Evolutionary conservation across 2,113 vertebrate species (phyloP).

Genomic region (Chrysochloris asiatica): DNA sequence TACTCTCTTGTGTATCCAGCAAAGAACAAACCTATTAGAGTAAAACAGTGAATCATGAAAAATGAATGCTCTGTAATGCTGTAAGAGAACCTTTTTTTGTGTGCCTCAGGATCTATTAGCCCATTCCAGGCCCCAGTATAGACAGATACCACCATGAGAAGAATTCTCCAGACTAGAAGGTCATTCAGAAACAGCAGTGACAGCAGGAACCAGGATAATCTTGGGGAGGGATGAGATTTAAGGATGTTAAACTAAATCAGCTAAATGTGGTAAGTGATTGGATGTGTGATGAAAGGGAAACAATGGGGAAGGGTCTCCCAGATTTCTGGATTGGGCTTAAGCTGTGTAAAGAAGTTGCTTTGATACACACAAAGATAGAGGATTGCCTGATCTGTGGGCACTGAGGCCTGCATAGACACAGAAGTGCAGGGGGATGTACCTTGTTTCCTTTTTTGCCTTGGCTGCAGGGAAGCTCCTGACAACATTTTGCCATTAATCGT

Average conservation of each 20-base stretch:
- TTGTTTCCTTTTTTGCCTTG: not conserved
- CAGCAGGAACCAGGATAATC: not conserved
- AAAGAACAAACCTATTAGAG: slow-evolving; percentile 93
- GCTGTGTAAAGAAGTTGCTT: not conserved
- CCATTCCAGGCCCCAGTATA: slow-evolving; percentile 95
- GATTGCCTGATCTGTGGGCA: not conserved
- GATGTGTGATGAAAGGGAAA: not conserved
- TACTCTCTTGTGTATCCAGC: slow-evolving; percentile 92
- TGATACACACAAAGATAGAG: not conserved
- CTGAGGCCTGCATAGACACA: not conserved
- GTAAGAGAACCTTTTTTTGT: slow-evolving; percentile 91
- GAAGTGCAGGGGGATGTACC: not conserved
- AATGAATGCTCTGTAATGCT: slow-evolving; percentile 93
- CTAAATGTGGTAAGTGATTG: not conserved
- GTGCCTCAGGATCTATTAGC: slow-evolving; percentile 93
- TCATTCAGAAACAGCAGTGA: not conserved
- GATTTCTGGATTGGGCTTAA: not conserved
- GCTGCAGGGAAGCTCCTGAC: not conserved
- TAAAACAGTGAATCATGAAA: slow-evolving; percentile 93
- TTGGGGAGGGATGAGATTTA: not conserved
- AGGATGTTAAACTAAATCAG: not conserved
- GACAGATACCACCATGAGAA: slow-evolving; percentile 92
- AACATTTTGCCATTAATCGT: not conserved
- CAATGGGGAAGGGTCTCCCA: not conserved
- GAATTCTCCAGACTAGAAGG: slow-evolving; percentile 87